Evolutionary conservation across 2,113 vertebrate genomes (phyloP).

Genomic region (Crotalus tigris): DNA sequence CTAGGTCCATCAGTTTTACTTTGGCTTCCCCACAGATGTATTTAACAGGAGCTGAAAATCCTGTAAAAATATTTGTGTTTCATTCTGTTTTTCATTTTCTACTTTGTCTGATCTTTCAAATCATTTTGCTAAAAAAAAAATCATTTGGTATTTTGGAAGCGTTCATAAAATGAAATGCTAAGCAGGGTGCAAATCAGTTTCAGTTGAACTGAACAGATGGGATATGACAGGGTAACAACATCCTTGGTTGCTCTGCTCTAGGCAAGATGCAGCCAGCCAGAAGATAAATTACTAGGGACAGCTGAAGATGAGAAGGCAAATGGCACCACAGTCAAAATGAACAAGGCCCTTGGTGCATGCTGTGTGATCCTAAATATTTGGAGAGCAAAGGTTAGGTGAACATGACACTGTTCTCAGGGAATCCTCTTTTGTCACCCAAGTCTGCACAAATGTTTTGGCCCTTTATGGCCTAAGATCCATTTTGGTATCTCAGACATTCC

Average conservation of each 20-base stretch:
- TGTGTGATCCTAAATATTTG: constrained; percentile 70
- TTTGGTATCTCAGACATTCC: background rate
- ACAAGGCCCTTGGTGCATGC: constrained; percentile 54
- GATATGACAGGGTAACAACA: background rate
- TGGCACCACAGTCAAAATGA: constrained; percentile 52
- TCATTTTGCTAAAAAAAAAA: background rate
- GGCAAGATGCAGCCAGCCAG: constrained; percentile 9
- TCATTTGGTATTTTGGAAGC: background rate
- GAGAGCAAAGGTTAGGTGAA: constrained; percentile 70
- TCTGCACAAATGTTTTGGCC: constrained; percentile 24
- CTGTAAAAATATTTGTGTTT: constrained; percentile 23
- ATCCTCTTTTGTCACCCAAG: constrained; percentile 26
- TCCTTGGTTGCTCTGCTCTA: background rate
- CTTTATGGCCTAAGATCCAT: constrained; percentile 47
- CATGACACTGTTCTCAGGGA: constrained; percentile 45
- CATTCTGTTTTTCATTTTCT: background rate
- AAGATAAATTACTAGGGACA: constrained; percentile 69
- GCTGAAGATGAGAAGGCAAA: constrained; percentile 66
- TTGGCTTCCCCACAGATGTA: background rate
- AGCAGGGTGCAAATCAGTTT: constrained; percentile 12
- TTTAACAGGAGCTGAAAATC: background rate
- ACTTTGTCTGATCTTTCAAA: background rate
- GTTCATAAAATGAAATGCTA: constrained; percentile 4
- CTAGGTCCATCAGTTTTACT: background rate
- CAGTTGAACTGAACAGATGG: constrained; percentile 29